A percentile compares a stretch with the other conserved stretches of the same genome.
phyloP scores from a whole-genome alignment of 2,113 vertebrate genomes.

The Dissostichus mawsoni region DNA sequence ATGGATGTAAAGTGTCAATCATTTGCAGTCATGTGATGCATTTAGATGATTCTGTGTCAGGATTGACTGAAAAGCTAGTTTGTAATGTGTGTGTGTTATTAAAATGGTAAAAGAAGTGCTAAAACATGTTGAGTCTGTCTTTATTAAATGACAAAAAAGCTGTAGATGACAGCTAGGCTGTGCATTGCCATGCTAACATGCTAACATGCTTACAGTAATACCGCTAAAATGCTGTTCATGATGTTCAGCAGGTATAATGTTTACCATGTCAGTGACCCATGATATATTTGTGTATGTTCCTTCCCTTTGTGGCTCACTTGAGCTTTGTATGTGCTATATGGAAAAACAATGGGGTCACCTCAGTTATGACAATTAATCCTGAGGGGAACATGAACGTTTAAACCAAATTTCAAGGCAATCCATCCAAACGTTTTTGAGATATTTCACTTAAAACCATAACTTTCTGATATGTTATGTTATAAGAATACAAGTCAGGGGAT shows the following conservation, averaged over 20 bases:
- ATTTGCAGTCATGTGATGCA: background rate
- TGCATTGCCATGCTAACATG: background rate
- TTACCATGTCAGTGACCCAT: background rate
- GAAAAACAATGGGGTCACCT: background rate
- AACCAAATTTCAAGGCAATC: background rate
- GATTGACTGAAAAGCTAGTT: background rate
- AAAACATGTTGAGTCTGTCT: too few relatives aligned
- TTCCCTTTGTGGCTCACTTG: too few relatives aligned
- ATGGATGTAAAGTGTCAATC: background rate
- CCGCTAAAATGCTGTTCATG: background rate
- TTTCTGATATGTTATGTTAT: background rate
- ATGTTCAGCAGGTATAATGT: background rate
- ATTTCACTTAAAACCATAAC: background rate
- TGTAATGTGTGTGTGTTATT: background rate
- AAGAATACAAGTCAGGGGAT: background rate
- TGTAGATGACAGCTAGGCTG: too few relatives aligned
- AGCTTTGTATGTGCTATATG: too few relatives aligned
- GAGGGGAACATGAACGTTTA: background rate
- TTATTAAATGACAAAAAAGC: too few relatives aligned
- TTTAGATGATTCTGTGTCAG: background rate
- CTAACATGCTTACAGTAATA: background rate
- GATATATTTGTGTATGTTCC: too few relatives aligned
- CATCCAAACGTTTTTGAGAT: background rate
- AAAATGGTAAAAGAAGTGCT: slow-evolving; percentile 6
- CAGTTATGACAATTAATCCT: background rate